A percentile compares a stretch with the other conserved stretches of the same genome.
Conservation (phyloP, 2,113 vertebrate genomes). For the Microtus oregoni region DNA sequence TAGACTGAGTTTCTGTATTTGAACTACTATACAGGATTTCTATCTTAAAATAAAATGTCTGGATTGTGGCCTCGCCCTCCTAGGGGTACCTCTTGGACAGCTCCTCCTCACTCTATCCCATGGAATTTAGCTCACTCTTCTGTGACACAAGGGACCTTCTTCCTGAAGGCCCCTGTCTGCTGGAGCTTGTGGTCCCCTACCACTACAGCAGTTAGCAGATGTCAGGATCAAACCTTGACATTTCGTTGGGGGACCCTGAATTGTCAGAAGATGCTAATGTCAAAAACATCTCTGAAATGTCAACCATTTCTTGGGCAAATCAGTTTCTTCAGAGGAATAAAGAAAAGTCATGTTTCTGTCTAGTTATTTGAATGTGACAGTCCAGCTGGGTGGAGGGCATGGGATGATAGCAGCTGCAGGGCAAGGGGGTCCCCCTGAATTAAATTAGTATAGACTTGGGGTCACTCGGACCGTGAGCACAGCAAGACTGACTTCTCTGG, state of each 20-base stretch:
- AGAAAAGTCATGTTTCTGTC: neutral
- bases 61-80: neutral
- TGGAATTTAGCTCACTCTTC: neutral
- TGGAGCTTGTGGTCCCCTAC: fast-evolving
- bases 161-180: neutral
- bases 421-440: no score
- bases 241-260: neutral
- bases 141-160: fast-evolving
- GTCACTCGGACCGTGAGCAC: neutral
- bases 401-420: fast-evolving
- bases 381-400: no score
- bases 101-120: neutral
- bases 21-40: neutral
- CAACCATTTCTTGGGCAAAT: neutral
- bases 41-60: neutral
- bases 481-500: neutral
- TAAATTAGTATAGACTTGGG: no score
- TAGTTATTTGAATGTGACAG: neutral
- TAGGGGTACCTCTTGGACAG: neutral
- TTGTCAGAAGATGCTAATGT: neutral
- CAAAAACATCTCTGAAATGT: neutral
- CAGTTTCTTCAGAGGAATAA: neutral
- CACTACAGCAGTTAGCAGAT: no score
- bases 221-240: neutral
- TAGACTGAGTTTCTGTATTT: neutral